These are phyloP conservation scores for Troides helena DNA, from an alignment of 2,888 invertebrate genomes.

Conservation along the genomic window DNA sequence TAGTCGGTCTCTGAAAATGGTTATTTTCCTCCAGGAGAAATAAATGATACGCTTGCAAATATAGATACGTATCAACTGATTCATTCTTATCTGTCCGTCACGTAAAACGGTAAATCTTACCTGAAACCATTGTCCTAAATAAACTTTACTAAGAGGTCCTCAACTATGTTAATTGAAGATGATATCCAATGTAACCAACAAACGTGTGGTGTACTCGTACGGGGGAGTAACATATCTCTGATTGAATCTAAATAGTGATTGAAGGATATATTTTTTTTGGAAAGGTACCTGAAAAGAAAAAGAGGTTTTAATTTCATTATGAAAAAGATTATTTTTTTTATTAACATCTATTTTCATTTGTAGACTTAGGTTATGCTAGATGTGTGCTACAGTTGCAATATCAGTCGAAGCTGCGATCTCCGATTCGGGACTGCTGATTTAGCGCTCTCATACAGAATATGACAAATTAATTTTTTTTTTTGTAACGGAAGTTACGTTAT, in stretches of 20 bases:
- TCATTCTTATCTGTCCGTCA: slow-evolving; percentile 18
- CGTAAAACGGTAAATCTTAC: slow-evolving; percentile 16
- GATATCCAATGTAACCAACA: slow-evolving; percentile 21
- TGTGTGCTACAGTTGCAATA: too few relatives aligned
- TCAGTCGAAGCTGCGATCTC: too few relatives aligned
- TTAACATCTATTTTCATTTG: not conserved
- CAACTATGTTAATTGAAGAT: slow-evolving; percentile 26
- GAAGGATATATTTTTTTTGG: not conserved
- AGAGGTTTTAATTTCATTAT: not conserved
- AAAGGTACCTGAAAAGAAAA: not conserved
- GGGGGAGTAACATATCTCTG: slow-evolving; percentile 11
- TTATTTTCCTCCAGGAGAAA: too few relatives aligned
- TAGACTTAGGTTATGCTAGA: not conserved
- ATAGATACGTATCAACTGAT: not conserved
- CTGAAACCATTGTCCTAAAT: slow-evolving; percentile 23
- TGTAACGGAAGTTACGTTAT: too few relatives aligned
- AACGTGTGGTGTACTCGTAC: slow-evolving; percentile 10
- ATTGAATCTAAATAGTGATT: not conserved
- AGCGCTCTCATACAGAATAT: too few relatives aligned
- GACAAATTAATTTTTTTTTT: too few relatives aligned
- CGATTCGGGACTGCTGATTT: too few relatives aligned
- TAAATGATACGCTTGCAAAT: too few relatives aligned
- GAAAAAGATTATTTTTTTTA: not conserved
- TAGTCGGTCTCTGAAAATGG: too few relatives aligned
- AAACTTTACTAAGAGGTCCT: slow-evolving; percentile 20